Evolutionary conservation across 2,888 invertebrate genomes (phyloP), one percentile per base, ranked within the genome.

Genomic region (Patella ulyssiponensis): DNA sequence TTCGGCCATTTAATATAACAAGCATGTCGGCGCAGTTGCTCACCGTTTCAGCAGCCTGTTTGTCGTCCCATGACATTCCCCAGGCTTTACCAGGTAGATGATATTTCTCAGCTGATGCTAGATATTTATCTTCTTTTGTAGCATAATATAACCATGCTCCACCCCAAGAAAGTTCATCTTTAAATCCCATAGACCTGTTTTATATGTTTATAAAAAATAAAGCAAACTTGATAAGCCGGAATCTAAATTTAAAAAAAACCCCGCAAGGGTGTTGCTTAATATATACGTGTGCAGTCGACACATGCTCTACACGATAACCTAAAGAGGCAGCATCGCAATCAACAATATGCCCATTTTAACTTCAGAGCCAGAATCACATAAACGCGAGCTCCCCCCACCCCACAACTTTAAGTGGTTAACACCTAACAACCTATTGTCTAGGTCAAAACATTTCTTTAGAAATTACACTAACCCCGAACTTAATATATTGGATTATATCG

Each of bases 11-110:
- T 44, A 44, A 44, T 44, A 44, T 44, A 9, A 44, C 44, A 9
- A 9, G 44, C 44, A 9, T 9, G 9, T 44, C 44, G 7, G 44
- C 44, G 9, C 9, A 7, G 4, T 44, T 54, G n/a, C 71, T 72
- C 74, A 88, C 87, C 83, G 83, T 81, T 75, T 78, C 81, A 44
- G 83, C 86, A 12, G 83, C 82, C 27, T 73, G 74, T 74, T 88
- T 88, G 76, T 86, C 85, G 70, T 88, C 88, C 88, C 88, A 88
- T 15, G 83, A 85, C 80, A 84, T 82, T 11, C 86, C 88, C 86
- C 86, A 86, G 15, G 82, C 83, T 58, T 81, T 80, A 5, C 79
- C 82, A 3, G 78, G 73, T 51, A 79, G 79, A 53, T 83, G 84
- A 69, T 80, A 80, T 23, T 80, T 79, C 77, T 84, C 81, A 7